A percentile compares a stretch with the other conserved stretches of the same genome.
Evolutionary conservation across 2,888 invertebrate genomes (phyloP).

Genomic region (Zhengitettix transpicula): DNA sequence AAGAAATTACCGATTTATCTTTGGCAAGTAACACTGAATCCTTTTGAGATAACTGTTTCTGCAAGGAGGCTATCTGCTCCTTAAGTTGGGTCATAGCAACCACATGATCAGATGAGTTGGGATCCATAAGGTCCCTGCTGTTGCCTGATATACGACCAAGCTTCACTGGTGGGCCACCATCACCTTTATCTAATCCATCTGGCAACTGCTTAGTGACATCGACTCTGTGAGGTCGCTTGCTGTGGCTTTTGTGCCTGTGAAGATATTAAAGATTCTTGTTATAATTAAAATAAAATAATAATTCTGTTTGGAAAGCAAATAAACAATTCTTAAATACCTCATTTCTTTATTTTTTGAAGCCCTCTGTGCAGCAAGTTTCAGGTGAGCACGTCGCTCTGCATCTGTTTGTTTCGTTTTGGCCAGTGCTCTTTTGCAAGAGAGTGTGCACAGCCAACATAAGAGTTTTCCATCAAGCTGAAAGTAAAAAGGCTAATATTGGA

Average conservation of each 20-base stretch:
- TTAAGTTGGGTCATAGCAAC: slow-evolving; percentile 89
- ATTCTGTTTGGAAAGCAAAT: neutral
- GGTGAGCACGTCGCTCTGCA: slow-evolving; percentile 42
- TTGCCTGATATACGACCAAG: slow-evolving; percentile 26
- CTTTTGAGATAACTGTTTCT: slow-evolving; percentile 72
- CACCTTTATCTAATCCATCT: slow-evolving; percentile 25
- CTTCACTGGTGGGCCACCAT: slow-evolving; percentile 29
- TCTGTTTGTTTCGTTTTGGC: slow-evolving; percentile 79
- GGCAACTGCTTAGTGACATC: slow-evolving; percentile 40
- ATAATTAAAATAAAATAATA: neutral
- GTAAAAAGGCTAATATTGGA: slow-evolving; percentile 2
- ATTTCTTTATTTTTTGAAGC: slow-evolving; percentile 35
- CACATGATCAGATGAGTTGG: slow-evolving; percentile 80
- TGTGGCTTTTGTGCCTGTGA: slow-evolving; percentile 44
- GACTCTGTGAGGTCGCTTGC: slow-evolving; percentile 50
- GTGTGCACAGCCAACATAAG: slow-evolving; percentile 88
- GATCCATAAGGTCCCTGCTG: slow-evolving; percentile 37
- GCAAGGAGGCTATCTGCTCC: slow-evolving; percentile 80
- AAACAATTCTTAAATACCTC: neutral
- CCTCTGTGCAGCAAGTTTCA: slow-evolving; percentile 36
- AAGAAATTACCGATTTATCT: slow-evolving; percentile 60
- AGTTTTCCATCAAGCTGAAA: slow-evolving; percentile 84
- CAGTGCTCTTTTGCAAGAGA: slow-evolving; percentile 80
- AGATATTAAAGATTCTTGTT: neutral
- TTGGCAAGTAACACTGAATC: slow-evolving; percentile 73